These are phyloP conservation scores for Volucella inflata DNA, from an alignment of 2,888 invertebrate genomes.

Conservation along the genomic window DNA sequence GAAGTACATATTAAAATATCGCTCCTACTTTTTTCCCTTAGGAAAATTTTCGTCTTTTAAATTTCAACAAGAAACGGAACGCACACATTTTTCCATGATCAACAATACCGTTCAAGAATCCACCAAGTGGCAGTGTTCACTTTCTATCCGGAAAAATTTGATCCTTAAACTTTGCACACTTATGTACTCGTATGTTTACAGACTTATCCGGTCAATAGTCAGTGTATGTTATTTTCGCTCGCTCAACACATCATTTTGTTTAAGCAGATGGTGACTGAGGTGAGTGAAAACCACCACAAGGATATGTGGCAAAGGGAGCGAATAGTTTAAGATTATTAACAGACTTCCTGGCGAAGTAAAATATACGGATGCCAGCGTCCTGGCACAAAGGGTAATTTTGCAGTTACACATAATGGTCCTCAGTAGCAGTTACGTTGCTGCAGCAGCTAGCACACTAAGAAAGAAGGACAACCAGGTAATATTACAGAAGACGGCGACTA, in stretches of 20 bases:
- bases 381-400: slow-evolving; percentile 45
- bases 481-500: not conserved
- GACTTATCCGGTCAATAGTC: slow-evolving; percentile 46
- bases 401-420: slow-evolving; percentile 41
- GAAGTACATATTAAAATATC: too few species aligned
- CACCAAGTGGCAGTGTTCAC: slow-evolving; percentile 1
- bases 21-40: not conserved
- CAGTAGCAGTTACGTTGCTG: slow-evolving; percentile 8
- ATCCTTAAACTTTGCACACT: slow-evolving; percentile 4
- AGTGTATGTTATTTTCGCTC: slow-evolving; percentile 7
- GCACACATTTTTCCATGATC: slow-evolving; percentile 7
- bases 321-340: slow-evolving; percentile 55
- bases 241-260: slow-evolving; percentile 47
- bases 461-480: not conserved
- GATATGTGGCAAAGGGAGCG: not conserved
- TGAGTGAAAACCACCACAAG: not conserved
- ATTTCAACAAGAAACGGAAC: not conserved
- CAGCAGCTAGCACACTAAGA: slow-evolving; percentile 9
- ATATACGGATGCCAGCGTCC: slow-evolving; percentile 1
- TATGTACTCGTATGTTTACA: not conserved
- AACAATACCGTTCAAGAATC: slow-evolving; percentile 16
- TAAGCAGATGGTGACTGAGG: slow-evolving; percentile 7
- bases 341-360: slow-evolving; percentile 32
- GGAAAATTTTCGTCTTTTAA: slow-evolving; percentile 9
- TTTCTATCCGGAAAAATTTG: not conserved